Conservation (phyloP, 2,797 vertebrate species). For the Thamnophis elegans region DNA sequence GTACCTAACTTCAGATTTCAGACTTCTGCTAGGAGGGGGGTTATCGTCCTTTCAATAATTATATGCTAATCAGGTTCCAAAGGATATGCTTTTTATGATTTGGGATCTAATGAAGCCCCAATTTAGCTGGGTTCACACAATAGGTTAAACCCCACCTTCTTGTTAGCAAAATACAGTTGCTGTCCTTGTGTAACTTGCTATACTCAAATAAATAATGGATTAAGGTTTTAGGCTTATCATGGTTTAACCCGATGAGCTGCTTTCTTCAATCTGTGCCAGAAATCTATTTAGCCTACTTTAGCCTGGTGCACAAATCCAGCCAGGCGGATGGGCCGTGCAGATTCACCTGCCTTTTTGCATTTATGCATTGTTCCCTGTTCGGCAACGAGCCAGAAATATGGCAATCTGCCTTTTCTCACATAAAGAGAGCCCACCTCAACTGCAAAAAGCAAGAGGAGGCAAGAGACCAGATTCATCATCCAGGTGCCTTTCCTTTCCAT, state of each 20-base stretch:
- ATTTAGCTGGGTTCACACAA: not conserved
- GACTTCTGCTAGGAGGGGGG: not conserved
- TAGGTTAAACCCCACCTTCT: not conserved
- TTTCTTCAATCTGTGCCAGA: not conserved
- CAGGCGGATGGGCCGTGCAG: not conserved
- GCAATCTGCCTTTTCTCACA: not conserved
- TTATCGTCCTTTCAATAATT: constrained; percentile 13
- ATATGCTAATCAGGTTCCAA: constrained; percentile 24
- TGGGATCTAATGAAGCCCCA: constrained; percentile 19
- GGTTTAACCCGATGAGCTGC: not conserved
- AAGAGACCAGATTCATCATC: not conserved
- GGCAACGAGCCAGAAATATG: not conserved
- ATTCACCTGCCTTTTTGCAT: constrained; percentile 16
- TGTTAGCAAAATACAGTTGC: not conserved
- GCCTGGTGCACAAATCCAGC: not conserved
- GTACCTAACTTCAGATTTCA: constrained; percentile 47
- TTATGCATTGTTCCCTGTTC: not conserved
- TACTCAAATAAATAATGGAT: not conserved
- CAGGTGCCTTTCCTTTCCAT: not conserved
- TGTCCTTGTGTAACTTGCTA: not conserved
- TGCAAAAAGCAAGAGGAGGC: not conserved
- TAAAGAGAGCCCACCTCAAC: not conserved
- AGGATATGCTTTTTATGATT: constrained; percentile 41
- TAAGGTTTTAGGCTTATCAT: not conserved
- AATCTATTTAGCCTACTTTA: not conserved